Base-by-base conservation (phyloP, 2,888 invertebrate genomes). In the Oconnorella tubifera region DNA sequence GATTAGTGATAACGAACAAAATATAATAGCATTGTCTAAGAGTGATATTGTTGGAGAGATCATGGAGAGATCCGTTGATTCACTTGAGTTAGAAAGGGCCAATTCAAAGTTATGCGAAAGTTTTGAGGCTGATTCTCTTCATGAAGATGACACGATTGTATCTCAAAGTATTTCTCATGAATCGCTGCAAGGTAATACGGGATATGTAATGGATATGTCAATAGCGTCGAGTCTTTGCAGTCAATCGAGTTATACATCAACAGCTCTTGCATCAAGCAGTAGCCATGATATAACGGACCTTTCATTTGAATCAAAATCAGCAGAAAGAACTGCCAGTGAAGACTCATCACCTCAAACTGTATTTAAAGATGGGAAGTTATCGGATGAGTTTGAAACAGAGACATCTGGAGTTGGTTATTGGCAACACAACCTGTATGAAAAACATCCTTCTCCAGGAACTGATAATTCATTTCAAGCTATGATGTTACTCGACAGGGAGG, bases 161-260 rank as follows among this genome's bases (percentile, higher is more conserved):
- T 55, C 72, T 1, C 77, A 77, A 75, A 76, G 75, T 57, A 70
- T 76, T 59, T 77, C 78, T 10, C 72, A 75, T 10, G 79, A 78
- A 56, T 77, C 77, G 23, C 67, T 77, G 53, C 75, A 75, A 57
- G 60, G 71, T 4, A 67, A 68, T 23, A 57, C 74, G 19, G 51
- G 40, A 29, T 58, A 57, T 67, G 31, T 77, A 25, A 79, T 80
- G 79, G 76, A 77, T 63, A 77, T 78, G 33, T 80, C 80, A n/a
- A 70, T 75, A 56, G 80, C 80, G 67, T 79, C 80, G 23, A 75
- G 75, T 33, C 68, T 68, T 19, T 72, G 66, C 66, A 72, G 72
- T 50, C 72, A 71, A 49, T 64, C 63, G 28, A 71, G 71, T 49
- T 71, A 68, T 40, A 71, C 71, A 10, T 65, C 68, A 40, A 68